These are phyloP conservation scores for Melanaphis sacchari DNA, from an alignment of 1,140 invertebrate species.

Conservation along the genomic window DNA sequence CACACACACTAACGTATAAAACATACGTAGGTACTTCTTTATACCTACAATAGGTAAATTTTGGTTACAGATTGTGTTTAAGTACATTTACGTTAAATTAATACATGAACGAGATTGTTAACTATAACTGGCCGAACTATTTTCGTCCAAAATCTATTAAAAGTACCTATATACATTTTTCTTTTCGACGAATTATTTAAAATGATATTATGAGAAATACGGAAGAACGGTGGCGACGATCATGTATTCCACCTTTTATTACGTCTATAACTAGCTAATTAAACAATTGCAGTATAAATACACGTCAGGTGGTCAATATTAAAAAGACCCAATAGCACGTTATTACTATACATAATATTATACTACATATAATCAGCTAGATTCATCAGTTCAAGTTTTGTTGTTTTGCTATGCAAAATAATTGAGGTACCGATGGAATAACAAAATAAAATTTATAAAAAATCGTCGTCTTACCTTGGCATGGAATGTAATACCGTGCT, in stretches of 20 bases:
- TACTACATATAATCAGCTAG: neutral
- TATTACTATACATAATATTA: neutral
- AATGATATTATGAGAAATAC: neutral
- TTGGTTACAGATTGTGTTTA: neutral
- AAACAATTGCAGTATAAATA: neutral
- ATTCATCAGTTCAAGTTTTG: neutral
- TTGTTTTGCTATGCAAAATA: neutral
- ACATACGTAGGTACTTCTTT: neutral
- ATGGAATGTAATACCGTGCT: conserved; percentile 95
- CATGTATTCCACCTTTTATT: neutral
- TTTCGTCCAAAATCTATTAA: neutral
- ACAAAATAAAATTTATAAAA: neutral
- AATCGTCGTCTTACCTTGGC: conserved; percentile 80
- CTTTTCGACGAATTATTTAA: neutral
- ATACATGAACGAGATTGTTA: neutral
- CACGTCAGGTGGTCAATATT: neutral
- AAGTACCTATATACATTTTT: neutral
- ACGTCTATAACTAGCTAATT: neutral
- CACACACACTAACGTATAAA: neutral
- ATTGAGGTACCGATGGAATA: neutral
- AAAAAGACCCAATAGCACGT: neutral
- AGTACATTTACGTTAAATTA: neutral
- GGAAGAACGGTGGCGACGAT: neutral
- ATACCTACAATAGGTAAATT: neutral
- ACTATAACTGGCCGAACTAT: neutral